These are phyloP conservation scores for Desmophyllum pertusum DNA, from an alignment of 92 coral and sea anemone species.

Conservation along the genomic window DNA sequence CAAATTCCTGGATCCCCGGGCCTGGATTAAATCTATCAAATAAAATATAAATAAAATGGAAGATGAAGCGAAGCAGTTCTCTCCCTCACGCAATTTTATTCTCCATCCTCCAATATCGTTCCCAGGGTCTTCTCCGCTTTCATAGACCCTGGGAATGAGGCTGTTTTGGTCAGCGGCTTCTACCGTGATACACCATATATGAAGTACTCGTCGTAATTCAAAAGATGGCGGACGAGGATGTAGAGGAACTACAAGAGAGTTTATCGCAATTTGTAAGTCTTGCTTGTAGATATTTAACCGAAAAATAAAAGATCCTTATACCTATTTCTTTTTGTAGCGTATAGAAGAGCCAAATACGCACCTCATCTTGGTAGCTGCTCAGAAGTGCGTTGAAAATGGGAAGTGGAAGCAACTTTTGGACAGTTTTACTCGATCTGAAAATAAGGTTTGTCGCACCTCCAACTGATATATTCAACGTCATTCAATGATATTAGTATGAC, in stretches of 20 bases:
- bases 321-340: slow-evolving; percentile 38
- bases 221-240: slow-evolving; percentile 69
- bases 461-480: too few species aligned
- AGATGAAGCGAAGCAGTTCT: too few species aligned
- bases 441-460: slow-evolving; percentile 71
- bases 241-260: slow-evolving; percentile 25
- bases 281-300: background rate
- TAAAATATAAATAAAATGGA: too few species aligned
- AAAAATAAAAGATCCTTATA: background rate
- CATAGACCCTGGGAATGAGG: too few species aligned
- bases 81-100: too few species aligned
- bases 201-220: background rate
- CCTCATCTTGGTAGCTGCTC: slow-evolving; percentile 73
- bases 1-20: too few species aligned
- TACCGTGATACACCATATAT: background rate
- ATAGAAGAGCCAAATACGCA: slow-evolving; percentile 56
- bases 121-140: too few species aligned
- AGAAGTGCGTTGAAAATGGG: slow-evolving; percentile 64
- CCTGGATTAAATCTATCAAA: too few species aligned
- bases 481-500: too few species aligned
- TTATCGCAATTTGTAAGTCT: slow-evolving; percentile 56
- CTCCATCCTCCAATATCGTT: too few species aligned
- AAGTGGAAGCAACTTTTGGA: slow-evolving; percentile 54
- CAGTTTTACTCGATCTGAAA: slow-evolving; percentile 41
- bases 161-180: slow-evolving; percentile 27